Conservation (phyloP, 1,140 invertebrate genomes). For the Dufourea novaeangliae region DNA sequence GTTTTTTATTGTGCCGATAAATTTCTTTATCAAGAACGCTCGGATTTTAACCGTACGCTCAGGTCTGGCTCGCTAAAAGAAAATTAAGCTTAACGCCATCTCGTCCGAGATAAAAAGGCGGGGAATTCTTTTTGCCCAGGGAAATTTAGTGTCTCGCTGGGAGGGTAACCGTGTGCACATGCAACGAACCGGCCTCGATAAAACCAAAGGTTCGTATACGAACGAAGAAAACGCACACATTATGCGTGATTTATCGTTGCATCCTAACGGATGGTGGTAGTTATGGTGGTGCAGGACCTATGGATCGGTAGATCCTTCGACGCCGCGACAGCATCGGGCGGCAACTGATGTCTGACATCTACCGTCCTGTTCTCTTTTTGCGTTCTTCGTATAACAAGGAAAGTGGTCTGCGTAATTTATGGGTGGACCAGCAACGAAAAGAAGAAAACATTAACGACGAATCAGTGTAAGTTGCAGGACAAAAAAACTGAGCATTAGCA, state of each 20-base stretch:
- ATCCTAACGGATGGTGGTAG: constrained; percentile 30
- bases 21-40: constrained; percentile 31
- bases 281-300: constrained; percentile 34
- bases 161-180: constrained; percentile 28
- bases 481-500: constrained; percentile 18
- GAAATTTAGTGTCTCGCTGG: constrained; percentile 57
- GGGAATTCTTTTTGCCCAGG: constrained; percentile 12
- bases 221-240: constrained; percentile 43
- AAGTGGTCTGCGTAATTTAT: constrained; percentile 53
- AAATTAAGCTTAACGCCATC: constrained; percentile 56
- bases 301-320: constrained; percentile 43
- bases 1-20: constrained; percentile 40
- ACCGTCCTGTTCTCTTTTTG: constrained; percentile 42
- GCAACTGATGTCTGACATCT: constrained; percentile 22
- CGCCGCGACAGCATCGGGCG: constrained; percentile 26
- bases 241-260: constrained; percentile 57
- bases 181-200: constrained; percentile 24
- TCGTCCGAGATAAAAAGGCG: constrained; percentile 38
- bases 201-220: constrained; percentile 38
- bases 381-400: constrained; percentile 7
- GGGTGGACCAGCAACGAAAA: constrained; percentile 7
- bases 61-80: constrained; percentile 1
- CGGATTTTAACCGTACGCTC: constrained; percentile 6
- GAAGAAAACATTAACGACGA: constrained; percentile 18
- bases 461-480: constrained; percentile 21